These are phyloP conservation scores for Cyclina sinensis DNA, from an alignment of 1,140 invertebrate species.

Conservation along the genomic window DNA sequence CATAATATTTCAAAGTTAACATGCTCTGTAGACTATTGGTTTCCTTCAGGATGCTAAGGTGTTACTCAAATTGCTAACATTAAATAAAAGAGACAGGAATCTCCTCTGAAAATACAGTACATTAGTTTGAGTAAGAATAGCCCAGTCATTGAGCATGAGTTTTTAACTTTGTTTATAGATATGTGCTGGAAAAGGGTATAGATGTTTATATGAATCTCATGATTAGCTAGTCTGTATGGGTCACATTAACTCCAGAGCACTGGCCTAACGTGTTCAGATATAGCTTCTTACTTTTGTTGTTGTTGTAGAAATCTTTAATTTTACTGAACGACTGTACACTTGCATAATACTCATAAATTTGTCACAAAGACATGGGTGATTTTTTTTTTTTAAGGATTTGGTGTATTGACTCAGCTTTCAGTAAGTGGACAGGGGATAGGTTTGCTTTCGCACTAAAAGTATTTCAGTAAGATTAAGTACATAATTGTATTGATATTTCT, in stretches of 20 bases:
- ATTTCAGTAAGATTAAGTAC: background rate
- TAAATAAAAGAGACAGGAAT: too few species aligned
- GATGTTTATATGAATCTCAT: conserved; percentile 18
- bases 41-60: too few species aligned
- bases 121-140: too few species aligned
- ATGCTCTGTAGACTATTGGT: background rate
- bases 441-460: too few species aligned
- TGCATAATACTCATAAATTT: conserved; percentile 17
- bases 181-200: conserved; percentile 20
- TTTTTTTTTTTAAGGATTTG: background rate
- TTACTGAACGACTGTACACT: background rate
- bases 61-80: too few species aligned
- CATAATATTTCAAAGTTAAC: background rate
- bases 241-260: conserved; percentile 9
- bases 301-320: conserved; percentile 6
- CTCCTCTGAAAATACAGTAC: too few species aligned
- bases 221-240: conserved; percentile 16
- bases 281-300: background rate
- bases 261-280: conserved; percentile 5
- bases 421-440: background rate
- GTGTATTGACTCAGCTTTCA: background rate
- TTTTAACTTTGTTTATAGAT: background rate
- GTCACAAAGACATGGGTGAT: background rate
- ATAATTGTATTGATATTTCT: background rate
- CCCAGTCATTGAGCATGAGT: background rate